Conservation (phyloP, 2,113 vertebrate genomes). For the Zonotrichia leucophrys region DNA sequence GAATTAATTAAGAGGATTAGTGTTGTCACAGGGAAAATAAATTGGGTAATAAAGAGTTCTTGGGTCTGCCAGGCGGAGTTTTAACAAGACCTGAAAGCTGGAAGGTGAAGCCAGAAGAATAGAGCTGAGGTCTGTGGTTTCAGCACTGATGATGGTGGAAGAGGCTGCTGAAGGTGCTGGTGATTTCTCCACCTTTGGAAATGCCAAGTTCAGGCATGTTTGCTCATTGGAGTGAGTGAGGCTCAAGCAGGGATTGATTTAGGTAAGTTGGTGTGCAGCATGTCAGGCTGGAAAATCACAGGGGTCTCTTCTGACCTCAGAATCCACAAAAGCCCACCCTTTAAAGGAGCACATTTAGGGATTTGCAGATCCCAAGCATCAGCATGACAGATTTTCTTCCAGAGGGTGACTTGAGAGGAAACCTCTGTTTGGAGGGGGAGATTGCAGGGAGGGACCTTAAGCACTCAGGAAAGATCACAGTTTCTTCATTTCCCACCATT, state of each 20-base stretch:
- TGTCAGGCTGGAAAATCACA: not conserved
- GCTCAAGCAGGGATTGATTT: not conserved
- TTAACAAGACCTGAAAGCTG: not conserved
- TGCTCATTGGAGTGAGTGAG: rapidly evolving
- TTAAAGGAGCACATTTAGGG: not conserved
- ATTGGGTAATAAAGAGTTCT: not conserved
- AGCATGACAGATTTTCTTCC: not conserved
- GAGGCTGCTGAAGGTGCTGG: not conserved
- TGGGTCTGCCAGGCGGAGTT: not conserved
- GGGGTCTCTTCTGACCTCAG: not conserved
- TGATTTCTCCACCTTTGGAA: not conserved
- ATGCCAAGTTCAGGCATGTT: not conserved
- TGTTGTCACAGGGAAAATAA: not conserved
- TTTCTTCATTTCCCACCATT: not conserved
- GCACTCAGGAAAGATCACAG: rapidly evolving
- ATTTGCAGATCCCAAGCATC: not conserved
- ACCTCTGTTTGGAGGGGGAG: not conserved
- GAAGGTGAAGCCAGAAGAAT: not conserved
- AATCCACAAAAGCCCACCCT: not conserved
- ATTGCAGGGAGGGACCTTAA: not conserved
- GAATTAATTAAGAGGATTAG: not conserved
- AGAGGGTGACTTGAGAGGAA: not conserved
- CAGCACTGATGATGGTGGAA: rapidly evolving
- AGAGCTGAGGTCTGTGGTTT: rapidly evolving
- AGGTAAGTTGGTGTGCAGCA: not conserved